Evolutionary conservation across 2,888 invertebrate species (phyloP), one percentile per base, ranked within the genome.

Genomic region (Entomobrya proxima): DNA sequence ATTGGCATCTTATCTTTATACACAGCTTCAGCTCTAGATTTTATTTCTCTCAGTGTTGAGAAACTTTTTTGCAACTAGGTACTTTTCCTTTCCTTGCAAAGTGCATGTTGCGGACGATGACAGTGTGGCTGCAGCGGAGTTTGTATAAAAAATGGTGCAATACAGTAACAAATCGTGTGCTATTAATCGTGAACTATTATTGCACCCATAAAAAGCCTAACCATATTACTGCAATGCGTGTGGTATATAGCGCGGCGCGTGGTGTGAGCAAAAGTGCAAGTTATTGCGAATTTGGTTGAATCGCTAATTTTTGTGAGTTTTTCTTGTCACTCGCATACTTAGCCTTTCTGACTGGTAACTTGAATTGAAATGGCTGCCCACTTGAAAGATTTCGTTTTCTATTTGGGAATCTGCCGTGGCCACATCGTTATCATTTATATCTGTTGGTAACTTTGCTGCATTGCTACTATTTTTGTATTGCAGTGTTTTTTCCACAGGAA

Each of bases 331-430:
- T 72, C 32, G 40, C 85, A 85, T 86, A 86, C 86, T 76, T 86
- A 86, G 52, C 77, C 58, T 80, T 35, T 86, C 86, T 27, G 77
- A 81, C 37, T 77, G 86, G 27, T 64, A 77, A 72, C 58, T 86
- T 76, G 85, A 50, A 55, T 85, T 85, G 35, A 47, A 80, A n/a
- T 24, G 37, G n/a, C 30, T 15, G 30, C 3, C 76, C 21, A 47
- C 5, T n/a, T 55, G 47, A 77, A 52, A 18, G 18, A 86, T 81
- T 61, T 86, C 86, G 55, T 86, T 86, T 69, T 86, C 81, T 76
- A 81, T 69, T 24, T 86, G 76, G 9, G 69, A 67, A 4, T 58
- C 24, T 13, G 72, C 18, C 13, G 6, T 21, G n/a, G 58, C 44
- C 44, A 7, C 3, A 15, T 58, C 74, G 24, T 50, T 30, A 74